Evolutionary conservation across 2,888 invertebrate genomes (phyloP), one percentile per base, ranked within the genome.

Genomic region (Hedya salicella): DNA sequence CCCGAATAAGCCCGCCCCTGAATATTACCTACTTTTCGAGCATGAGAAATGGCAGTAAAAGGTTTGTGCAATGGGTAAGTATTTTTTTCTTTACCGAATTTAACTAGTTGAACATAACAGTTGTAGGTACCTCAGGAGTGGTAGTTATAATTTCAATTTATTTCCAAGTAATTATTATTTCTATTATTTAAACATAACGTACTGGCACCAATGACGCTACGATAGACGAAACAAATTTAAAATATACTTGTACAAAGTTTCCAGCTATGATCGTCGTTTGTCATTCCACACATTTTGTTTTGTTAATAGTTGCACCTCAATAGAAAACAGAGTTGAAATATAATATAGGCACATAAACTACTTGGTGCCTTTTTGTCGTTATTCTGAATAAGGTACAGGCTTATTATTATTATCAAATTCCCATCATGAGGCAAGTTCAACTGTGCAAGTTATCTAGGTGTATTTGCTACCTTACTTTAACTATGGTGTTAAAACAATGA

Each of bases 401-500:
- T 17, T 36, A 46, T 17, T 19, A 17, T 3, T 21, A 2, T 49
- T 42, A 54, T 49, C 3, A 4, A 25, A 25, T 36, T 32, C 36
- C 36, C 11, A 36, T 1, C 6, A 36, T 8, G n/a, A 46, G 16
- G 36, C 19, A 49, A 25, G 13, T 14, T 39, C 19, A 16, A 19
- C 21, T 44, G 44, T 44, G 57, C 25, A 61, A n/a, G 14, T 32
- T n/a, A 32, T 32, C 21, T 62, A 32, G 21, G 13, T 48, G 6
- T 21, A 39, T 16, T 49, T 19, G 16, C 19, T 40, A 56, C 39
- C 40, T 49, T 54, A 63, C 8, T 39, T n/a, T 52, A 60, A 40
- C 17, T 60, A 52, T 14, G 52, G 11, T 46, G 65, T 46, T 65
- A 30, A 65, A 65, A 65, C 39, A 65, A 65, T 53, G 39, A 60